Percentiles rank a stretch among this genome's conserved stretches.
Conservation (phyloP, 2,888 invertebrate species). For the Xanthia togata region DNA sequence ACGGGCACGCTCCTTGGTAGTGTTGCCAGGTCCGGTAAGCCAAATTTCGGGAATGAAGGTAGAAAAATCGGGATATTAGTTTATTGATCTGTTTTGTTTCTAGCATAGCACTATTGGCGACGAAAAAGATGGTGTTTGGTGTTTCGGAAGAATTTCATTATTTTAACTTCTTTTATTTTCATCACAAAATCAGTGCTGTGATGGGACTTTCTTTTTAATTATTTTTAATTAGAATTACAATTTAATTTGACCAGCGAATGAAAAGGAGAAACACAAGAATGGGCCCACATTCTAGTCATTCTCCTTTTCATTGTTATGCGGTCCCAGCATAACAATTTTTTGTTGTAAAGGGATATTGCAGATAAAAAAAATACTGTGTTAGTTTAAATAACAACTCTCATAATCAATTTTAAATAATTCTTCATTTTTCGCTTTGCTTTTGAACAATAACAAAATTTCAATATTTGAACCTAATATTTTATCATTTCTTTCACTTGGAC, state of each 20-base stretch:
- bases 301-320: too few species aligned
- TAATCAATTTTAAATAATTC: too few species aligned
- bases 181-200: background rate
- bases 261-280: too few species aligned
- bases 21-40: conserved; percentile 14
- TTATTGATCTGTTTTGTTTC: background rate
- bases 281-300: too few species aligned
- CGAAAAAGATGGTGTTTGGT: background rate
- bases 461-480: too few species aligned
- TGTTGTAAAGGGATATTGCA: background rate
- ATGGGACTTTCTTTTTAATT: too few species aligned
- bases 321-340: background rate
- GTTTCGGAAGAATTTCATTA: background rate
- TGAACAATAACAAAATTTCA: too few species aligned
- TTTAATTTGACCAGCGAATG: too few species aligned
- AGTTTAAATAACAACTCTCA: too few species aligned
- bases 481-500: too few species aligned
- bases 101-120: background rate
- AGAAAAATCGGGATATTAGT: background rate
- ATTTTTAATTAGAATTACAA: too few species aligned
- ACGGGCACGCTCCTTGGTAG: conserved; percentile 13
- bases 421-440: too few species aligned
- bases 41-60: background rate
- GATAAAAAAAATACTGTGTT: background rate
- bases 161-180: background rate